These are phyloP conservation scores for Trachelus iudaicus DNA, from an alignment of 2,888 invertebrate species.

Conservation along the genomic window DNA sequence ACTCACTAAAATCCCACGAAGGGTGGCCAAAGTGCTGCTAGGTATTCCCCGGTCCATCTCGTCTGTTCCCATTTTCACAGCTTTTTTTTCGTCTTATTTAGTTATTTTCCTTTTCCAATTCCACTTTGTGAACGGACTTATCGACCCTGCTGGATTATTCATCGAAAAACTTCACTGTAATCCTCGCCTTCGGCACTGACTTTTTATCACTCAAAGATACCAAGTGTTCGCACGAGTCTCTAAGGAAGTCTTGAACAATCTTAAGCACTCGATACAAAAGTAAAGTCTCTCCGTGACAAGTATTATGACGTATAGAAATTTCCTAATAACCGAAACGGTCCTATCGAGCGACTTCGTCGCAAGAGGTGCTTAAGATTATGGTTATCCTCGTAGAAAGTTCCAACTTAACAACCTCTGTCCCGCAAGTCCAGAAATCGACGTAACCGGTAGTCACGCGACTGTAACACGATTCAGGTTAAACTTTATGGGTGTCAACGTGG, in stretches of 20 bases:
- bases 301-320: neutral
- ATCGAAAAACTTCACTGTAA: neutral
- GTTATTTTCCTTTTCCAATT: constrained; percentile 6
- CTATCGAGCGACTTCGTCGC: neutral
- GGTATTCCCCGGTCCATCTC: constrained; percentile 65
- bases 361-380: neutral
- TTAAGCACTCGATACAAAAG: neutral
- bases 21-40: constrained; percentile 68
- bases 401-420: neutral
- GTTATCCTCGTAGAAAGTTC: neutral
- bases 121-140: neutral
- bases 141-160: neutral
- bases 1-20: constrained; percentile 70
- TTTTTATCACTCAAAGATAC: neutral
- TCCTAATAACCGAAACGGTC: neutral
- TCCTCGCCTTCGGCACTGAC: neutral
- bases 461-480: neutral
- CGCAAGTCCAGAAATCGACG: neutral
- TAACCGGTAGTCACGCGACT: neutral
- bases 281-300: neutral
- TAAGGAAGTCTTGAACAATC: neutral
- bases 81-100: neutral
- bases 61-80: constrained; percentile 33
- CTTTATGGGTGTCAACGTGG: neutral
- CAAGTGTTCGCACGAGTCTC: neutral